Percentiles rank a stretch among this genome's conserved stretches.
These are phyloP conservation scores for Exephanes ischioxanthus DNA, from an alignment of 2,888 invertebrate species.

Conservation along the genomic window DNA sequence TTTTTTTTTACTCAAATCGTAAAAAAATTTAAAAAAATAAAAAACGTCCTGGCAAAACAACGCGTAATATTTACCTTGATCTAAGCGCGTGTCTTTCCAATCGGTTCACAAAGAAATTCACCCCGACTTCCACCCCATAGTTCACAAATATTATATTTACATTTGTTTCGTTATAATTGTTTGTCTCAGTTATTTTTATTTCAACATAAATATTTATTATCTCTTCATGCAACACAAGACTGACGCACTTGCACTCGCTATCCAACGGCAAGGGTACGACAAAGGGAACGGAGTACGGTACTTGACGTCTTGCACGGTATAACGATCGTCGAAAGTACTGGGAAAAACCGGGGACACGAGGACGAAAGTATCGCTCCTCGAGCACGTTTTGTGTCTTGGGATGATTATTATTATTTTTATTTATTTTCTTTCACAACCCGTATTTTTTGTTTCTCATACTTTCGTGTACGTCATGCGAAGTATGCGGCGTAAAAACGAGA, in stretches of 20 bases:
- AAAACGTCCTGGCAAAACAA: background rate
- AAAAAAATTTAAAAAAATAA: background rate
- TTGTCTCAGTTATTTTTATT: background rate
- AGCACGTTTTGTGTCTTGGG: constrained; percentile 55
- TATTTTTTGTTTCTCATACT: background rate
- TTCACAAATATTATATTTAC: constrained; percentile 1
- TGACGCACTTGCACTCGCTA: constrained; percentile 27
- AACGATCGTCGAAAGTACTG: constrained; percentile 9
- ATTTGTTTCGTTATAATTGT: background rate
- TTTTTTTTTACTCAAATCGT: background rate
- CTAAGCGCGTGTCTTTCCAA: background rate
- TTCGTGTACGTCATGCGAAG: constrained; percentile 33
- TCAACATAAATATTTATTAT: constrained; percentile 1
- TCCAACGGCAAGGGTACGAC: background rate
- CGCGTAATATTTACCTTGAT: constrained; percentile 29
- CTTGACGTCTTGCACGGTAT: background rate
- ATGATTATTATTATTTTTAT: background rate
- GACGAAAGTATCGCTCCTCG: constrained; percentile 13
- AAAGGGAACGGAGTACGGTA: background rate
- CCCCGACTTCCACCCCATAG: background rate
- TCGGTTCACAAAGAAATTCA: background rate
- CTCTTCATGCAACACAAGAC: background rate
- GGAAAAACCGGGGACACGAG: constrained; percentile 28
- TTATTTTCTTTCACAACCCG: background rate
- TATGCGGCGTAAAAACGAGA: constrained; percentile 27